Evolutionary conservation across 2,888 invertebrate species (phyloP).

Genomic region (Cantharis flavilabris): DNA sequence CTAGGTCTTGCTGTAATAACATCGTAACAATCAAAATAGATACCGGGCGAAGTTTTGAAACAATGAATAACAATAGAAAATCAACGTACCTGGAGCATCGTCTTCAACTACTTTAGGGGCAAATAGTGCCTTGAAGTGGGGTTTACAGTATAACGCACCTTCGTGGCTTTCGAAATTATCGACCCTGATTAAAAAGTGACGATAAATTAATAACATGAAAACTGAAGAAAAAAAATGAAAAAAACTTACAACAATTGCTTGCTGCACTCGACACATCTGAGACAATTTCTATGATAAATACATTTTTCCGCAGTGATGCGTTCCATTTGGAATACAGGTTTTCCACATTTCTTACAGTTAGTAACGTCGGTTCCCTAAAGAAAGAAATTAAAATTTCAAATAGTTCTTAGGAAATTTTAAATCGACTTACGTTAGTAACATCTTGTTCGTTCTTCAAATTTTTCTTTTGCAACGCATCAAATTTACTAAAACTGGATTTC

Average conservation of each 20-base stretch:
- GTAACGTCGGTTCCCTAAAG: conserved; percentile 50
- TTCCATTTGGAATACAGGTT: conserved; percentile 96
- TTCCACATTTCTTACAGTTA: conserved; percentile 80
- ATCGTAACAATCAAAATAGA: not conserved
- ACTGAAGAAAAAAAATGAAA: not conserved
- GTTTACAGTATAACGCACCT: conserved; percentile 87
- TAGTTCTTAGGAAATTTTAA: not conserved
- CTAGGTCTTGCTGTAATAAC: conserved; percentile 64
- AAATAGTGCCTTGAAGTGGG: conserved; percentile 91
- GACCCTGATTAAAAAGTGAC: conserved; percentile 65
- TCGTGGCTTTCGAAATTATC: conserved; percentile 93
- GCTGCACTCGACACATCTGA: conserved; percentile 90
- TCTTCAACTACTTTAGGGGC: conserved; percentile 87
- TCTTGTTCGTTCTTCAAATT: conserved; percentile 42
- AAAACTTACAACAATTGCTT: conserved; percentile 86
- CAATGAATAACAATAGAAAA: conserved; percentile 6
- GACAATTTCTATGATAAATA: conserved; percentile 94
- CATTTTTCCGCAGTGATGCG: conserved; percentile 89
- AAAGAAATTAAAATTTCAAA: conserved; percentile 4
- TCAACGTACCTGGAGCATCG: conserved; percentile 66
- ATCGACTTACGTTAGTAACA: not conserved
- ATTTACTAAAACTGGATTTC: conserved; percentile 79
- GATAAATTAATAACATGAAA: not conserved
- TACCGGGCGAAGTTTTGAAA: not conserved
- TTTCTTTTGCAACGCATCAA: conserved; percentile 72